Conservation (phyloP, 2,797 vertebrate genomes). For the Sparus aurata region DNA sequence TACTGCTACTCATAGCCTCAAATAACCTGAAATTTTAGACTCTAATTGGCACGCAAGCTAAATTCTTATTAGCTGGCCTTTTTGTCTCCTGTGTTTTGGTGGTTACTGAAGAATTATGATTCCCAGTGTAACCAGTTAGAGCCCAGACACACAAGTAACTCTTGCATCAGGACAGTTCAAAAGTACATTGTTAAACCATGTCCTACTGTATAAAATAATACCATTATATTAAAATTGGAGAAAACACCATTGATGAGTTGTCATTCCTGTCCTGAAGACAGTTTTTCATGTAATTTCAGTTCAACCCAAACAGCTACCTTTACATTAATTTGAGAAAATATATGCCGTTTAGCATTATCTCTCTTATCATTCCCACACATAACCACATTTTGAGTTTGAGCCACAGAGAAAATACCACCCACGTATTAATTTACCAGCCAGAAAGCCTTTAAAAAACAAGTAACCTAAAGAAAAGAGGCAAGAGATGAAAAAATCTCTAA, state of each 20-base stretch:
- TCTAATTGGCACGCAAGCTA: slow-evolving; percentile 44
- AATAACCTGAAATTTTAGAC: slow-evolving; percentile 49
- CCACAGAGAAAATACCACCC: slow-evolving; percentile 21
- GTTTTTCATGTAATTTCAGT: slow-evolving; percentile 12
- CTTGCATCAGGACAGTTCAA: slow-evolving; percentile 15
- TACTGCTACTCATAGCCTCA: slow-evolving; percentile 51
- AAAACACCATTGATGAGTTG: background rate
- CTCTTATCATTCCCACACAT: slow-evolving; percentile 44
- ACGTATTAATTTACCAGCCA: slow-evolving; percentile 22
- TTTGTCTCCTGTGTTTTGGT: slow-evolving; percentile 39
- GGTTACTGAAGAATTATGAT: slow-evolving; percentile 33
- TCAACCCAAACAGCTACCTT: background rate
- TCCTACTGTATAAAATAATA: background rate
- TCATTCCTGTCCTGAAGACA: background rate
- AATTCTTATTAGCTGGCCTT: slow-evolving; percentile 47
- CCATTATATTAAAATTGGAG: background rate
- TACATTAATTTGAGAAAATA: slow-evolving; percentile 32
- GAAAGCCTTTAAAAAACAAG: slow-evolving; percentile 35
- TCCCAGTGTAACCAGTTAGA: slow-evolving; percentile 43
- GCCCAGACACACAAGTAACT: slow-evolving; percentile 19
- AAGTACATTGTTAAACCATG: slow-evolving; percentile 21
- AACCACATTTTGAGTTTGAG: slow-evolving; percentile 30
- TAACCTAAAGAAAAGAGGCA: slow-evolving; percentile 32
- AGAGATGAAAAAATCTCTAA: slow-evolving; percentile 43
- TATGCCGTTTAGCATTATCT: slow-evolving; percentile 23